A percentile compares a stretch with the other conserved stretches of the same genome.
Evolutionary conservation across 2,797 vertebrate species (phyloP).

Genomic region (Nothura maculosa): DNA sequence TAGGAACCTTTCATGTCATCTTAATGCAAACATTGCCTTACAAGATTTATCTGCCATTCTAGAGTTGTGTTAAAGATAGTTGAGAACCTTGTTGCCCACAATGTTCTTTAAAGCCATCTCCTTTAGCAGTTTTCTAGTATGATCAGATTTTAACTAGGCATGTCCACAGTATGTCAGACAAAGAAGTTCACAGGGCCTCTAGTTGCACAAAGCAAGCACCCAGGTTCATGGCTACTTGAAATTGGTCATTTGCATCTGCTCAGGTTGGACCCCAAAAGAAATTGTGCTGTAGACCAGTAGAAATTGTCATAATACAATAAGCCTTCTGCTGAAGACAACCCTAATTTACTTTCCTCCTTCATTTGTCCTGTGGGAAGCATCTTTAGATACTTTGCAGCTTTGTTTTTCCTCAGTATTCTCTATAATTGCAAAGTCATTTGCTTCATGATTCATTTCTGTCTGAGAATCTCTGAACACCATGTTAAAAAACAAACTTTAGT

Average conservation of each 20-base stretch:
- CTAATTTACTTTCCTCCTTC: background rate
- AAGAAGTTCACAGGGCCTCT: background rate
- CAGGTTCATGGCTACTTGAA: background rate
- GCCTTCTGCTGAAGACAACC: background rate
- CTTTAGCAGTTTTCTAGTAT: background rate
- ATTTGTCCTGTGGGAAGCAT: background rate
- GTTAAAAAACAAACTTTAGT: background rate
- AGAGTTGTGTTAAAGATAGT: background rate
- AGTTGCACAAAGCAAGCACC: background rate
- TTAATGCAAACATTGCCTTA: background rate
- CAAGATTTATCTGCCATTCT: background rate
- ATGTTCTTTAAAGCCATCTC: background rate
- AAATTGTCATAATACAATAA: background rate
- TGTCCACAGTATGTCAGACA: background rate
- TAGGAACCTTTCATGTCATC: background rate
- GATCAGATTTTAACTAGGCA: background rate
- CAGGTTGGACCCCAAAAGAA: background rate
- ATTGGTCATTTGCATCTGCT: background rate
- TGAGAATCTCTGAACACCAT: conserved; percentile 43
- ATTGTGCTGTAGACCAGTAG: background rate
- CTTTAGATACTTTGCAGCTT: background rate
- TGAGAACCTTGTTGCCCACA: background rate
- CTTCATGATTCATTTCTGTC: conserved; percentile 43
- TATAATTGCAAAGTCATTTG: background rate
- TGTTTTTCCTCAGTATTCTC: background rate